Evolutionary conservation across 2,797 vertebrate species (phyloP).

Genomic region (Lacerta agilis): DNA sequence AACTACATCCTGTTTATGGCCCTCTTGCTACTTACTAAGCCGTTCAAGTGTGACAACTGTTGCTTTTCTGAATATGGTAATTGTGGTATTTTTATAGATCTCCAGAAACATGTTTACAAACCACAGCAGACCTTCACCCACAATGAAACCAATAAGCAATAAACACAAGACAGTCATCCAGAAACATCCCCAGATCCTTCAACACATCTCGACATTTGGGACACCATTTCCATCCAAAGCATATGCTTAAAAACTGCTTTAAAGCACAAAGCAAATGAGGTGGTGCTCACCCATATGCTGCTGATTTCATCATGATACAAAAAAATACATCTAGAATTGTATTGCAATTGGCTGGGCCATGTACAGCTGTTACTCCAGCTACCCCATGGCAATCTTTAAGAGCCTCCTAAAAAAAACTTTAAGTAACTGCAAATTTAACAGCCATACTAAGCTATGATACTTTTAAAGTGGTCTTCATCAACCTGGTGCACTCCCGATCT

Average conservation of each 20-base stretch:
- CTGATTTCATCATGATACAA: conserved; percentile 26
- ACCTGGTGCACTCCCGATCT: too few species aligned
- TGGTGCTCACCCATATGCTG: conserved; percentile 60
- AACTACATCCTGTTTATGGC: conserved; percentile 76
- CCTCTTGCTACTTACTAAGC: conserved; percentile 67
- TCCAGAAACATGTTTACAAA: conserved; percentile 73
- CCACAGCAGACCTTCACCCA: conserved; percentile 65
- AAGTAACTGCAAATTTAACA: conserved; percentile 20
- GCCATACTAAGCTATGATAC: not conserved
- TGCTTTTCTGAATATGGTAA: conserved; percentile 75
- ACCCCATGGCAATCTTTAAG: not conserved
- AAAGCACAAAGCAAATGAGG: conserved; percentile 43
- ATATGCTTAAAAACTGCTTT: conserved; percentile 65
- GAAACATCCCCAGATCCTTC: conserved; percentile 67
- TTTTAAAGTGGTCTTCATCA: not conserved
- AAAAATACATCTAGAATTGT: conserved; percentile 16
- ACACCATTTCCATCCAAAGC: conserved; percentile 68
- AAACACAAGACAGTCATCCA: conserved; percentile 55
- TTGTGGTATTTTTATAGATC: conserved; percentile 76
- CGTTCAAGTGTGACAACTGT: conserved; percentile 71
- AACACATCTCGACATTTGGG: conserved; percentile 69
- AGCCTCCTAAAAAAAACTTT: not conserved
- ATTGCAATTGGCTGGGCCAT: not conserved
- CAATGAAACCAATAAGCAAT: conserved; percentile 52
- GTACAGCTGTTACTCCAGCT: not conserved